Conservation (phyloP, 2,888 invertebrate species). For the Galerucella pusilla region DNA sequence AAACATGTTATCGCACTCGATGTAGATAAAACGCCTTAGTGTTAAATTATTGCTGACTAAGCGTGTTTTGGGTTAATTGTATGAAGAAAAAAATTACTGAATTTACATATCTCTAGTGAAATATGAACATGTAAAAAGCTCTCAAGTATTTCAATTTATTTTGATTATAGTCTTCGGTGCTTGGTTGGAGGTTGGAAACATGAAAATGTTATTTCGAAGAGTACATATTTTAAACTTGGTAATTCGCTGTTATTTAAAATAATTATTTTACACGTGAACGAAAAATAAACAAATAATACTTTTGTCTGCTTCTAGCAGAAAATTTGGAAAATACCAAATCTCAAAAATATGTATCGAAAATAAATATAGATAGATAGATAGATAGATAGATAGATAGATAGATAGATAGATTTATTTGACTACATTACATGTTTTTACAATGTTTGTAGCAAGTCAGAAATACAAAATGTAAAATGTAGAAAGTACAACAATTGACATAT, state of each 20-base stretch:
- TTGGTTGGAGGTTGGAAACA: background rate
- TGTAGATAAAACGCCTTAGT: constrained; percentile 9
- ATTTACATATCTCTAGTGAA: constrained; percentile 26
- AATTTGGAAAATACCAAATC: too few species aligned
- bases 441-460: too few species aligned
- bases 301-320: too few species aligned
- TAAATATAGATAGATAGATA: too few species aligned
- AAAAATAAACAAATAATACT: too few species aligned
- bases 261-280: background rate
- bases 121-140: constrained; percentile 2
- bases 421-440: too few species aligned
- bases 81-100: constrained; percentile 11
- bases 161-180: constrained; percentile 14
- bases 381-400: too few species aligned
- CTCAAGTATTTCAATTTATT: constrained; percentile 4
- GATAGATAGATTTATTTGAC: too few species aligned
- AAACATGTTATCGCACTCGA: constrained; percentile 7
- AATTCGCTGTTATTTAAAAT: background rate
- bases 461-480: too few species aligned
- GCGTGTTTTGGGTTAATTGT: constrained; percentile 21
- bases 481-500: too few species aligned
- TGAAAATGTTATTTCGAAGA: background rate
- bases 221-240: background rate
- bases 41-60: constrained; percentile 14
- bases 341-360: too few species aligned